Evolutionary conservation across 2,797 vertebrate species (phyloP).

Genomic region (Mormyrops boulengeri): DNA sequence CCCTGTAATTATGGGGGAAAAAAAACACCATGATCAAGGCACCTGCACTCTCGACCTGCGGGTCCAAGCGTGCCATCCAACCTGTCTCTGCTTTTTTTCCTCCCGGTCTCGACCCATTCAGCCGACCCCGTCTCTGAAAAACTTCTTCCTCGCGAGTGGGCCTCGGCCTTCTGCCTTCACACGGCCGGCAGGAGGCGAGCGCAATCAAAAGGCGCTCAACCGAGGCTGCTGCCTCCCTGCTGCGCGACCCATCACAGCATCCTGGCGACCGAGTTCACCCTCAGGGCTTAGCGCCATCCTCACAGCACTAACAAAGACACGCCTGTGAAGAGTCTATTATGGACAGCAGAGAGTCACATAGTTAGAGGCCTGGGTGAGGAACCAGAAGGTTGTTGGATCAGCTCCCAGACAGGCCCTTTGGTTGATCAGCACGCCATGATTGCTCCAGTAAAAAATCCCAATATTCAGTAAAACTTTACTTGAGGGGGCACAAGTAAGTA

Average conservation of each 20-base stretch:
- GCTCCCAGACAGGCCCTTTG: neutral
- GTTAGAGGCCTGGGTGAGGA: neutral
- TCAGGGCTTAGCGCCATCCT: too few species aligned
- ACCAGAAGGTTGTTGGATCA: neutral
- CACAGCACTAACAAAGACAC: neutral
- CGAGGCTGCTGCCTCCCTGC: neutral
- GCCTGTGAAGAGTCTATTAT: neutral
- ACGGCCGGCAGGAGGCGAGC: neutral
- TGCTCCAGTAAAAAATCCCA: neutral
- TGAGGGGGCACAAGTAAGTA: neutral
- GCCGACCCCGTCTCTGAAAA: neutral
- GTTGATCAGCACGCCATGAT: neutral
- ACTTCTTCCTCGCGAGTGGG: neutral
- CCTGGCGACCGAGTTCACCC: neutral
- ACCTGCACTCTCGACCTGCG: neutral
- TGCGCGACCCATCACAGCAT: neutral
- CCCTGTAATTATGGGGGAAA: constrained; percentile 11
- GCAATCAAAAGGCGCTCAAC: neutral
- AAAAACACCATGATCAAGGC: neutral
- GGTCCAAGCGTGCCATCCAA: neutral
- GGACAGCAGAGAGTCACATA: neutral
- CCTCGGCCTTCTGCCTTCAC: neutral
- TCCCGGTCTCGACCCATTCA: neutral
- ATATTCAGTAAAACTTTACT: neutral
- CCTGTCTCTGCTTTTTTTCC: neutral